Conservation (phyloP, 1,140 invertebrate genomes). For the Rhynchophorus ferrugineus region DNA sequence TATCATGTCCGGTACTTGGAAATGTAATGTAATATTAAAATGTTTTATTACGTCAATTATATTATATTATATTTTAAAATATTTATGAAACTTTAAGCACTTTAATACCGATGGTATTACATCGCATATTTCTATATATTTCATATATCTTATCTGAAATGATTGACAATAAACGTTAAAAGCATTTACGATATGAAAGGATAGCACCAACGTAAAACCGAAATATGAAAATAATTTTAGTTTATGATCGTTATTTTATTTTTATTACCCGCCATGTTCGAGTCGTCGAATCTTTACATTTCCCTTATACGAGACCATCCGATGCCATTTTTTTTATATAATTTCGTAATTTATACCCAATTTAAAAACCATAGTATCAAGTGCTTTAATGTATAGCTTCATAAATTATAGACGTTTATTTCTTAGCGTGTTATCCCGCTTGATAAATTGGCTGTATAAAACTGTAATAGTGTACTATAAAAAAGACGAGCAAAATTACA, state of each 20-base stretch:
- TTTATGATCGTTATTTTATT: conserved; percentile 13
- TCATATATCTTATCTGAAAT: no score
- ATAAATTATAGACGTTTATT: not conserved
- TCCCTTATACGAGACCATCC: conserved; percentile 12
- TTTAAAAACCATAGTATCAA: conserved; percentile 9
- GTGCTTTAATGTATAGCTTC: not conserved
- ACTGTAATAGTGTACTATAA: not conserved
- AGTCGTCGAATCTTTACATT: conserved; percentile 12
- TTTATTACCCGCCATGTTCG: conserved; percentile 14
- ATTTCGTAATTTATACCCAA: conserved; percentile 19
- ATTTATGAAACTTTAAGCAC: no score
- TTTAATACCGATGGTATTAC: no score
- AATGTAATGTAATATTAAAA: no score
- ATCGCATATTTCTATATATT: no score
- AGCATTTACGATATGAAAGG: conserved; percentile 5
- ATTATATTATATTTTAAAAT: no score
- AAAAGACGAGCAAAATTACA: not conserved
- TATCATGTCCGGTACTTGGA: no score
- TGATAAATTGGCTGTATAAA: conserved; percentile 4
- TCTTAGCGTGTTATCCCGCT: not conserved
- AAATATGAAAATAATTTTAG: conserved; percentile 14
- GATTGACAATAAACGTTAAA: no score
- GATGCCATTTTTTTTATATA: conserved; percentile 19
- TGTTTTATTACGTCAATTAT: no score
- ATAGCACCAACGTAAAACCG: conserved; percentile 3